Evolutionary conservation across 2,797 vertebrate species (phyloP).

Genomic region (Falco concolor): DNA sequence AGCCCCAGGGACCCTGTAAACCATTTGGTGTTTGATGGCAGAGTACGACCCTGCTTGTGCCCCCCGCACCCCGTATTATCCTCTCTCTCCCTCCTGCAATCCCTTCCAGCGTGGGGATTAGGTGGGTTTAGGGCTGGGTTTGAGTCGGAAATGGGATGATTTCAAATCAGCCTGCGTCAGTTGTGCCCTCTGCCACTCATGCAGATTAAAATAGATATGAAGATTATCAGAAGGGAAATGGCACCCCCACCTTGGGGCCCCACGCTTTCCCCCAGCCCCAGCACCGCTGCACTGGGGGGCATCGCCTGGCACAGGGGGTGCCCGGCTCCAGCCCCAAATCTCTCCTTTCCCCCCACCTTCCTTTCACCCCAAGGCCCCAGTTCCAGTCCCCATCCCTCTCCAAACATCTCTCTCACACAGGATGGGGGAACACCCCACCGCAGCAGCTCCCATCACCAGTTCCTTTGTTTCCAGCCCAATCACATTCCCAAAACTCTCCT

Average conservation of each 20-base stretch:
- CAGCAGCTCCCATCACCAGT: background rate
- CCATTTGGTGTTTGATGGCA: background rate
- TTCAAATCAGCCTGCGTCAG: slow-evolving; percentile 62
- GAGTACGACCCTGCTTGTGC: background rate
- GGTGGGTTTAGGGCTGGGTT: slow-evolving; percentile 55
- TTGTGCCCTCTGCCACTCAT: background rate
- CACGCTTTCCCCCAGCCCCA: background rate
- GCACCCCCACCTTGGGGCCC: background rate
- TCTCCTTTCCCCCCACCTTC: background rate
- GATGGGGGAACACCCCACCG: rapidly evolving
- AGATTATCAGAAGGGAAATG: background rate
- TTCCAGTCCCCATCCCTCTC: background rate
- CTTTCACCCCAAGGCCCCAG: background rate
- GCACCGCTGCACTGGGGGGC: background rate
- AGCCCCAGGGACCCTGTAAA: background rate
- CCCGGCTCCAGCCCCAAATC: background rate
- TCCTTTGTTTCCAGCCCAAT: background rate
- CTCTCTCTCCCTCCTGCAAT: background rate
- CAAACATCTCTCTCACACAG: rapidly evolving
- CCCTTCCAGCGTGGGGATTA: slow-evolving; percentile 23
- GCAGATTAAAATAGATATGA: slow-evolving; percentile 58
- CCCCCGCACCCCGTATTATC: background rate
- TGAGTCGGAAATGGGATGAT: slow-evolving; percentile 54
- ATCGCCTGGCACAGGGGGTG: background rate
- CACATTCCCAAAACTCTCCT: background rate